Evolutionary conservation across 2,888 invertebrate genomes (phyloP), one percentile per base, ranked within the genome.

Genomic region (Caenorhabditis sinica): DNA sequence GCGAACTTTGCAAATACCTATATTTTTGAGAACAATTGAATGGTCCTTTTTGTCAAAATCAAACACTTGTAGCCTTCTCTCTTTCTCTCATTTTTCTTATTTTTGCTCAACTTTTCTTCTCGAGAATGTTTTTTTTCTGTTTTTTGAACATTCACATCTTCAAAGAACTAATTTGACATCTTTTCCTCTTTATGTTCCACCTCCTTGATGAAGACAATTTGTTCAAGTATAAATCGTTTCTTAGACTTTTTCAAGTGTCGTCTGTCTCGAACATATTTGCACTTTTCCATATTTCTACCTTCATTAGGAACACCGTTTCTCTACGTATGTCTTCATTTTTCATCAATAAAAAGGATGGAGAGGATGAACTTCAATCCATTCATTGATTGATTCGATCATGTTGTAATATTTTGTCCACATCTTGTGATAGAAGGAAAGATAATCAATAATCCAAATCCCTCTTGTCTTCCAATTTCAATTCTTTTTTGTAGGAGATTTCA

Each of bases 1-100:
- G 33, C 53, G 33, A 69, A 51, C 51, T 53, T 74, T 56, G 43
- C 65, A 75, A 56, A 65, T 33, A 73, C 61, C 73, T 51, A 33
- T 51, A 53, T 63, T 53, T 63, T 74, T 28, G 74, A 74, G 74
- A 74, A 74, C 51, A 74, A 65, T 65, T 65, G 69, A 69, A 69
- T 69, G 53, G 69, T 69, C 69, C 58, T 45, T 56, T 71, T 72
- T 28, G 58, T 72, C 36, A 36, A 73, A 60, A 33, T 58, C 72
- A 72, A 72, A 72, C 33, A 72, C 45, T 49, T 58, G 60, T 73
- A 53, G 40, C 25, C 53, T 25, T 73, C 20, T 13, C 51, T 51
- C 25, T 25, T 51, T 53, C 25, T 58, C 30, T 66, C 45, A 25
- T 33, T 36, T 9, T 49, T 66, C 43, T 49, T 33, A 3, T 43